Evolutionary conservation across 2,888 invertebrate genomes (phyloP).

Genomic region (Cheilosia vulpina): DNA sequence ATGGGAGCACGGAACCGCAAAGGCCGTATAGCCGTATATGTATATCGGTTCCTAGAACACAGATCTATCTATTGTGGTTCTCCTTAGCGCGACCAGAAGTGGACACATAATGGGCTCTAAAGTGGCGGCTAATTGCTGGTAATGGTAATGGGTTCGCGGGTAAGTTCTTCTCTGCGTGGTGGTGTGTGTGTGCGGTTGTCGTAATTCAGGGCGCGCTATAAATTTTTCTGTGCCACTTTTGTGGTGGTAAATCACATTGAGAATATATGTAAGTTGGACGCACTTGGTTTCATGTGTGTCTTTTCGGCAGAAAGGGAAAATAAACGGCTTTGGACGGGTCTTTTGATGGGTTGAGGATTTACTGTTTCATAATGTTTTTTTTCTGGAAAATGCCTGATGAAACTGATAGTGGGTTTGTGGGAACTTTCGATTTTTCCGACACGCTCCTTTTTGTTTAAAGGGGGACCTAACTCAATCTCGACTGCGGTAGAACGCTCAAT

Average conservation of each 20-base stretch:
- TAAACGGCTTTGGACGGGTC: not conserved
- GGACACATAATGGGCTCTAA: slow-evolving; percentile 72
- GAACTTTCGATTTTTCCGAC: too few species aligned
- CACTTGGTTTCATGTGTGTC: slow-evolving; percentile 20
- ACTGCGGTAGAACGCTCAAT: too few species aligned
- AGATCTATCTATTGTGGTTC: slow-evolving; percentile 55
- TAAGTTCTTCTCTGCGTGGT: not conserved
- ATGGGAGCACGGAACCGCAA: slow-evolving; percentile 61
- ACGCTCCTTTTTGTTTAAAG: too few species aligned
- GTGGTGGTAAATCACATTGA: slow-evolving; percentile 41
- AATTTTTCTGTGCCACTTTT: slow-evolving; percentile 21
- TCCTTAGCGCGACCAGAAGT: slow-evolving; percentile 41
- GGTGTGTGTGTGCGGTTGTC: slow-evolving; percentile 22
- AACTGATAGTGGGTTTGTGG: too few species aligned
- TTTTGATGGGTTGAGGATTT: not conserved
- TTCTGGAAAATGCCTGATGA: too few species aligned
- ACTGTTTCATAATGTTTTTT: too few species aligned
- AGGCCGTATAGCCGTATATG: slow-evolving; percentile 6
- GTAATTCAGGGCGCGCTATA: slow-evolving; percentile 66
- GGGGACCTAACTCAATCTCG: too few species aligned
- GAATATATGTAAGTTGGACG: slow-evolving; percentile 45
- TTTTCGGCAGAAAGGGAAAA: slow-evolving; percentile 36
- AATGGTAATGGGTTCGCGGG: slow-evolving; percentile 66
- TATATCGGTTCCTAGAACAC: slow-evolving; percentile 63
- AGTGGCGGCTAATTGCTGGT: slow-evolving; percentile 74